Conservation (phyloP, 2,888 invertebrate genomes). For the Stenodema calcarata region DNA sequence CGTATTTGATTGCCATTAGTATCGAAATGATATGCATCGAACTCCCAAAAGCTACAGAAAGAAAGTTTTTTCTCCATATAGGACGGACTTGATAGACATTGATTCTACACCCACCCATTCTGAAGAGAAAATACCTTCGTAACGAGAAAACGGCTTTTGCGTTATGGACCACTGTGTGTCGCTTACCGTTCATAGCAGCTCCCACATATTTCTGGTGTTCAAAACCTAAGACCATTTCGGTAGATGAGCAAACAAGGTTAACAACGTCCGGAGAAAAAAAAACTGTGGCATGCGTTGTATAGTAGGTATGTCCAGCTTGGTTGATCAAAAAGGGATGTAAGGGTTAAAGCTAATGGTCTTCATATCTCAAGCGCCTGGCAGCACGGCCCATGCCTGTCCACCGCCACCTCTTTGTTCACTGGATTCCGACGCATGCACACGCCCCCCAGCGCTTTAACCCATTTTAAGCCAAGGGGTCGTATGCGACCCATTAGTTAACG, state of each 20-base stretch:
- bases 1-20: no score
- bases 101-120: no score
- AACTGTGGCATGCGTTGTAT: not conserved
- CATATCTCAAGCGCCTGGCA: not conserved
- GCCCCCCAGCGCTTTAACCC: not conserved
- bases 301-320: not conserved
- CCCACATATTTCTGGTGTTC: not conserved
- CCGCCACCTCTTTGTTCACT: not conserved
- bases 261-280: not conserved
- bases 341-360: not conserved
- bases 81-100: no score
- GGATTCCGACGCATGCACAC: not conserved
- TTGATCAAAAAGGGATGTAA: not conserved
- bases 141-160: no score
- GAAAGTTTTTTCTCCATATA: no score
- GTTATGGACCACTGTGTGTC: no score
- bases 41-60: no score
- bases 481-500: no score
- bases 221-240: not conserved
- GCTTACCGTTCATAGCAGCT: no score
- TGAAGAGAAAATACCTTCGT: no score
- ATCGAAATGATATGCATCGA: no score
- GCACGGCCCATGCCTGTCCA: not conserved
- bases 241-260: not conserved
- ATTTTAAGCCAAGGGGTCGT: no score